These are phyloP conservation scores for Anthoptus insignis DNA, from an alignment of 2,888 invertebrate species.

Conservation along the genomic window DNA sequence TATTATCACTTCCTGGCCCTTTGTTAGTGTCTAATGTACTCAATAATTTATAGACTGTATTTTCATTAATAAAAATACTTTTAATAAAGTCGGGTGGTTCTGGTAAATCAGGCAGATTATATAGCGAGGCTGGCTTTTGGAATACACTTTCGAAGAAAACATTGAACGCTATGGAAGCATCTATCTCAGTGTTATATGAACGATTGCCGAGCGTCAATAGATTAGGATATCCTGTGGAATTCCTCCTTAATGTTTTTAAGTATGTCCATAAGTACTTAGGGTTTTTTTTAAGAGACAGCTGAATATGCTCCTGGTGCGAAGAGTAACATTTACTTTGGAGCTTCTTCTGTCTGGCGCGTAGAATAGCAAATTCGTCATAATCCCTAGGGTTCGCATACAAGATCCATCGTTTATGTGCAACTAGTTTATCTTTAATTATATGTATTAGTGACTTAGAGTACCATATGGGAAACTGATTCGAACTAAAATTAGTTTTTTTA, in stretches of 20 bases:
- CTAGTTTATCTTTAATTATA: background rate
- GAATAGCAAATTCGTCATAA: constrained; percentile 12
- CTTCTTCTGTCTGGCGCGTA: background rate
- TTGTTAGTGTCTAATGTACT: constrained; percentile 2
- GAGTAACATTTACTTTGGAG: background rate
- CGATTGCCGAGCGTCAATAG: background rate
- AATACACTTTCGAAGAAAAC: constrained; percentile 26
- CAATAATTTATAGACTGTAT: constrained; percentile 12
- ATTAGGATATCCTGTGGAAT: constrained; percentile 5
- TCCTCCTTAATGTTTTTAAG: background rate
- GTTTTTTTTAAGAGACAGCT: constrained; percentile 1
- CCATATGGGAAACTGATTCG: constrained; percentile 2
- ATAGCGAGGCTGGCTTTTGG: constrained; percentile 7
- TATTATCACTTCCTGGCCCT: constrained; percentile 18
- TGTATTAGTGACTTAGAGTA: constrained; percentile 3
- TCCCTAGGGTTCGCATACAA: constrained; percentile 1
- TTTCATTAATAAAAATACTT: constrained; percentile 1
- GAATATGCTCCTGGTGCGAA: background rate
- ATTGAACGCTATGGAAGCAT: constrained; percentile 13
- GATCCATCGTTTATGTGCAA: background rate
- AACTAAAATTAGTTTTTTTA: background rate
- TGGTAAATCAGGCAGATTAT: constrained; percentile 1
- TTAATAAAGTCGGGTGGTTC: constrained; percentile 9
- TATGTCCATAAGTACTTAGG: constrained; percentile 5
- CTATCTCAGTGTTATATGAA: background rate